These are phyloP conservation scores for Rhinoderma darwinii DNA, from an alignment of 2,113 vertebrate species.

Conservation along the genomic window DNA sequence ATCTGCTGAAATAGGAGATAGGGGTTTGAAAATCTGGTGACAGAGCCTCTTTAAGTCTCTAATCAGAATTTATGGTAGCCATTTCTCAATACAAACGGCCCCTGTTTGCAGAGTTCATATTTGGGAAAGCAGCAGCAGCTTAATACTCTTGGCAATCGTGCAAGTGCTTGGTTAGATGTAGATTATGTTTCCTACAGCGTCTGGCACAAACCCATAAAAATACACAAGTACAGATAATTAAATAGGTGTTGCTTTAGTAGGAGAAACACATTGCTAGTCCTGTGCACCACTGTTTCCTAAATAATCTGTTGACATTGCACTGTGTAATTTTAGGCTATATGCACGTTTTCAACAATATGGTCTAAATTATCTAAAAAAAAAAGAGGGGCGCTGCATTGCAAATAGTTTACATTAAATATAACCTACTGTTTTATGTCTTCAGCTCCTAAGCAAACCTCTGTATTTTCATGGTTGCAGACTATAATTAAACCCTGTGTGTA, in stretches of 20 bases:
- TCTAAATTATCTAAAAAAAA: too few species aligned
- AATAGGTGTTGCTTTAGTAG: not conserved
- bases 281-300: not conserved
- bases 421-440: too few species aligned
- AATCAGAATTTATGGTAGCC: not conserved
- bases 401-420: too few species aligned
- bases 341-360: too few species aligned
- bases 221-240: conserved; percentile 1
- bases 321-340: too few species aligned
- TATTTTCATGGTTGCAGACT: too few species aligned
- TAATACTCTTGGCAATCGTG: not conserved
- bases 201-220: not conserved
- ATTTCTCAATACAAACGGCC: not conserved
- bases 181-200: not conserved
- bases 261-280: not conserved
- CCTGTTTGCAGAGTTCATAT: not conserved
- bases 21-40: too few species aligned
- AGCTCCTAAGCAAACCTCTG: too few species aligned
- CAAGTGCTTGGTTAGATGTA: not conserved
- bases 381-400: too few species aligned
- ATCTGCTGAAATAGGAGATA: too few species aligned
- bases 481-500: too few species aligned
- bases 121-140: not conserved
- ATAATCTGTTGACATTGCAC: not conserved
- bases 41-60: too few species aligned